Evolutionary conservation across 64 coral and sea anemone species (phyloP).

Genomic region (Pocillopora damicornis): DNA sequence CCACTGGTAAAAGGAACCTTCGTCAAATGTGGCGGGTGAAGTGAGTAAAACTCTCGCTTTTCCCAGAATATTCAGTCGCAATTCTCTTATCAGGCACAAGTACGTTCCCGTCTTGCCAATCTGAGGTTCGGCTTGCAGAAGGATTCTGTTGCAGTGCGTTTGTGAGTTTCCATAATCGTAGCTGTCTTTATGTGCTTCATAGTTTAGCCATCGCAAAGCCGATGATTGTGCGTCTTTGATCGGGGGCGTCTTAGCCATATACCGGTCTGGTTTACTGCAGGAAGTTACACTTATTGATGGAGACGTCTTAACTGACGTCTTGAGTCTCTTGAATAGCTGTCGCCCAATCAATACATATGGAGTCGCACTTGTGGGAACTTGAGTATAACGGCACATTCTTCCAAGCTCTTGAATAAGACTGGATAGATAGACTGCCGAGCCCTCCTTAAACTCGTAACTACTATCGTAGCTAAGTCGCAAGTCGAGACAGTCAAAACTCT

Average conservation of each 20-base stretch:
- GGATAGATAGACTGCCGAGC: background rate
- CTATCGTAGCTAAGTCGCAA: constrained; percentile 25
- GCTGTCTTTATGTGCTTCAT: constrained; percentile 13
- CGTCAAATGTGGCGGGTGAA: background rate
- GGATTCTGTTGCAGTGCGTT: constrained; percentile 30
- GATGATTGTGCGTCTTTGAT: background rate
- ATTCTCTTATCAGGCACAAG: constrained; percentile 20
- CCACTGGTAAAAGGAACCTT: background rate
- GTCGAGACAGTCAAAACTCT: constrained; percentile 33
- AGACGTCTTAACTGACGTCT: background rate
- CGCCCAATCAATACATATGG: background rate
- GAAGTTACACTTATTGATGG: constrained; percentile 14
- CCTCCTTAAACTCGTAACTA: background rate
- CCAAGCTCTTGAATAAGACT: constrained; percentile 46
- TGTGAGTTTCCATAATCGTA: constrained; percentile 12
- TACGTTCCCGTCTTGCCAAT: constrained; percentile 48
- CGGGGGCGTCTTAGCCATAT: background rate
- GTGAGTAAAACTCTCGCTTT: background rate
- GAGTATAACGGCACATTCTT: constrained; percentile 28
- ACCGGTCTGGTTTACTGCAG: constrained; percentile 11
- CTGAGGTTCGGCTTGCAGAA: constrained; percentile 42
- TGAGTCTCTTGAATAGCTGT: background rate
- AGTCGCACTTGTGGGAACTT: background rate
- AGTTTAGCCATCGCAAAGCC: constrained; percentile 10
- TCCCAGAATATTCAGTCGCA: constrained; percentile 12